Percentiles rank a stretch among this genome's conserved stretches.
phyloP scores from a whole-genome alignment of 2,113 vertebrate genomes.

The Ictidomys tridecemlineatus region DNA sequence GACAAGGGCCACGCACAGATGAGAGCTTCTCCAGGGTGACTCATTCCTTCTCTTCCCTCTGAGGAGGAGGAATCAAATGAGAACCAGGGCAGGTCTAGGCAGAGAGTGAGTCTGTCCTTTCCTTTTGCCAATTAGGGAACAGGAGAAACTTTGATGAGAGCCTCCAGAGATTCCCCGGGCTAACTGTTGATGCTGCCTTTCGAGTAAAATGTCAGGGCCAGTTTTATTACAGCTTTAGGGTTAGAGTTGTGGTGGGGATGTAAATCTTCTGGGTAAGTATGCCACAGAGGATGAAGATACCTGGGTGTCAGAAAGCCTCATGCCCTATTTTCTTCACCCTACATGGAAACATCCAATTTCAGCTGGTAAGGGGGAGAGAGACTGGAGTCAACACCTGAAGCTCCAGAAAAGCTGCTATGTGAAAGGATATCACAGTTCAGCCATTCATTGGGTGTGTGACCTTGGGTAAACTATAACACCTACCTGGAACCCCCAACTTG shows the following conservation, averaged over 20 bases:
- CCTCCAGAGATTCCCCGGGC: neutral
- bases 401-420: neutral
- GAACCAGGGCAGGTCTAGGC: slow-evolving; percentile 34
- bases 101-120: slow-evolving; percentile 43
- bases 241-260: neutral
- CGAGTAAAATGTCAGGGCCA: neutral
- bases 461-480: neutral
- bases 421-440: neutral
- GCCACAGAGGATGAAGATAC: neutral
- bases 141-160: slow-evolving; percentile 39
- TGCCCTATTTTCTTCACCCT: neutral
- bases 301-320: neutral
- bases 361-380: neutral
- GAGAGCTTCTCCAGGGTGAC: slow-evolving; percentile 54
- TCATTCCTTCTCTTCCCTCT: slow-evolving; percentile 43
- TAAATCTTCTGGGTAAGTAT: slow-evolving; percentile 33
- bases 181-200: neutral
- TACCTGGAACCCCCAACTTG: slow-evolving; percentile 46
- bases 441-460: neutral
- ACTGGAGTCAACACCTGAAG: neutral
- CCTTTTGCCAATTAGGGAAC: slow-evolving; percentile 15
- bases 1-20: slow-evolving; percentile 47
- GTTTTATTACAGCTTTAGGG: slow-evolving; percentile 11
- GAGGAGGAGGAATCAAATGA: slow-evolving; percentile 37
- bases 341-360: neutral